Base-by-base conservation (phyloP, 2,113 vertebrate species). In the Acrocephalus arundinaceus region DNA sequence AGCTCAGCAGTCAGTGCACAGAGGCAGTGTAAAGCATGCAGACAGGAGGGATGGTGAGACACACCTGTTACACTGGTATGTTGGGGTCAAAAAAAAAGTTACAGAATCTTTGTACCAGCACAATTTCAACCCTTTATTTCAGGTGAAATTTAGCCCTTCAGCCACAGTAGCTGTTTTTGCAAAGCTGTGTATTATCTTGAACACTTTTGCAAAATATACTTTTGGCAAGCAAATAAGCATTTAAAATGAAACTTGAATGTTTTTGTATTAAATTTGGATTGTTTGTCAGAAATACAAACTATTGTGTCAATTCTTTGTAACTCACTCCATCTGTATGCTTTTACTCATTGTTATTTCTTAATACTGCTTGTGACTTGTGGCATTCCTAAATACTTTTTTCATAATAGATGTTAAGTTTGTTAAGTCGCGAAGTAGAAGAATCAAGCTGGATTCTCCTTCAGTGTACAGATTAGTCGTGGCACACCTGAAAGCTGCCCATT, bases 251-350 rank as follows among this genome's bases (percentile, higher is more conserved):
- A 46, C 13, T 24, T 24, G 9, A 39, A 10, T 20, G 20, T 48
- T 30, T 90, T 58, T 46, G 10, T 37, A 15, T 46, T 83, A 23
- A 57, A 30, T 18, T 80, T 37, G 23, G 13, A 9, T 77, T 31
- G n/a, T 68, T 62, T 81, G 24, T 51, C 6, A 79, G 57, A 87
- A 83, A 52, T 15, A 24, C 13, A 52, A 35, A 14, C 41, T 9
- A 30, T 7, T 24, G 5, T 48, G 17, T 83, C 51, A 31, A 0
- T 88, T 90, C 7, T 45, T 55, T 62, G 33, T 52, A 35, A 22
- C 20, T 70, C 13, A 5, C 6, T 68, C 3, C 10, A 2, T 76
- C 39, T 9, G 1, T 22, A 3, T 45, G 23, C 0, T 3, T 72
- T 88, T 86, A 22, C 18, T 55, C 9, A 1, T 23, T 59, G 7